Base-by-base conservation (phyloP, 2,888 invertebrate genomes). In the Gymnosoma rotundatum region DNA sequence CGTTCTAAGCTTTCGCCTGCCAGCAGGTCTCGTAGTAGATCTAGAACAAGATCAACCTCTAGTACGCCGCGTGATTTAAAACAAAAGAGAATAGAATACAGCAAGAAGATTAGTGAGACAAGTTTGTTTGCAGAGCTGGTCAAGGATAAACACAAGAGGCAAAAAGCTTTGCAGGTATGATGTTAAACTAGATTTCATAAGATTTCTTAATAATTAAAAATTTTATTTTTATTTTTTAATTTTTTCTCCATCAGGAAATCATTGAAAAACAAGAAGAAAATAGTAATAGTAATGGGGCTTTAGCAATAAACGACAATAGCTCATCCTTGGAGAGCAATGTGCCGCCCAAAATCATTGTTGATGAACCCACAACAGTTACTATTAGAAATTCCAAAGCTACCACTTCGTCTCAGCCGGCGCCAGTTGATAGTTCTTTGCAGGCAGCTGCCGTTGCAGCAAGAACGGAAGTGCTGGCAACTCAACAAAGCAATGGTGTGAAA, bases 111-210 rank as follows among this genome's bases (percentile, higher is more conserved):
- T 89, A 96, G 96, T 73, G 97, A 97, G 88, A 97, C 97, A 10
- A 97, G 97, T 90, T 93, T 98, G 14, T 98, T 98, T 90, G 97
- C 97, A 0, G 97, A 97, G 92, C 93, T 98, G 83, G 96, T 97
- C 16, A 97, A 97, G 89, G 96, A 96, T 89, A 95, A 95, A 87
- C 96, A 96, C 87, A 96, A 96, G 93, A 94, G 97, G 10, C 96
- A 96, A 80, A 94, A 96, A 91, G 97, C 96, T 73, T 91, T 94
- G 81, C 94, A 93, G 86, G 90, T 90, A 87, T 86, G 67, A 6
- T 9, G 1, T 52, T 16, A 16, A 58, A 25, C 20, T 2, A n/a
- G 25, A 20, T 16, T 18, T 42, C 52, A 18, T 18, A 9, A 52
- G 25, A 45, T 36, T 48, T 18, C 16, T 32, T n/a, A 66, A 14